phyloP scores from a whole-genome alignment of 1,140 invertebrate species.

The Drosophila nannoptera region DNA sequence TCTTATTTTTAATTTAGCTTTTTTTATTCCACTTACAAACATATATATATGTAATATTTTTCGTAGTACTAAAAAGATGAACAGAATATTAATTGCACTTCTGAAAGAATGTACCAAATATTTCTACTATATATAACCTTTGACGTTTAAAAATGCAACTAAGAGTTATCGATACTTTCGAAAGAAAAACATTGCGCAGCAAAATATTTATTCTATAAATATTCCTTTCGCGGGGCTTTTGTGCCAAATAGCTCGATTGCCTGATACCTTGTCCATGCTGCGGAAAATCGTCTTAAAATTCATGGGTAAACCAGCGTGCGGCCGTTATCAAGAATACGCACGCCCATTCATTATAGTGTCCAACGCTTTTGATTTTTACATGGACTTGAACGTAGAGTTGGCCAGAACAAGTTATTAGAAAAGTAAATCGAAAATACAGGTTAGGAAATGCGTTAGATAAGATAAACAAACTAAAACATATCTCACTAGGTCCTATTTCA shows the following conservation, averaged over 20 bases:
- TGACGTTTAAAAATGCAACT: too few species aligned
- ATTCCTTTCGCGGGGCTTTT: slow-evolving; percentile 13
- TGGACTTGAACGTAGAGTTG: slow-evolving; percentile 27
- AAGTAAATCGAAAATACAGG: slow-evolving; percentile 47
- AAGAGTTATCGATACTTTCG: slow-evolving; percentile 18
- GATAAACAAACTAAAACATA: not conserved
- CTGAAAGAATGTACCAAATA: too few species aligned
- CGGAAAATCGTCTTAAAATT: slow-evolving; percentile 46
- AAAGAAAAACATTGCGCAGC: slow-evolving; percentile 34
- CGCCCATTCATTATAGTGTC: slow-evolving; percentile 74
- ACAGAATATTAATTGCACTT: too few species aligned
- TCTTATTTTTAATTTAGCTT: too few species aligned
- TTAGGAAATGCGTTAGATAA: slow-evolving; percentile 59
- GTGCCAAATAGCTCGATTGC: slow-evolving; percentile 14
- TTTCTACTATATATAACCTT: too few species aligned
- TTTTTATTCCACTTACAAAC: too few species aligned
- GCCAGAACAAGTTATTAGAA: slow-evolving; percentile 46
- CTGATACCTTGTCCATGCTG: slow-evolving; percentile 41
- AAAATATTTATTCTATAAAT: slow-evolving; percentile 26
- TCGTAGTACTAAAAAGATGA: too few species aligned
- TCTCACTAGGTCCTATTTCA: not conserved
- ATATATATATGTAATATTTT: too few species aligned
- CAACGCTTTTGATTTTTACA: slow-evolving; percentile 19
- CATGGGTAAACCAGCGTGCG: slow-evolving; percentile 62
- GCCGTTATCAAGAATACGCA: slow-evolving; percentile 70